Evolutionary conservation across 2,113 vertebrate species (phyloP).

Genomic region (Anguilla rostrata): DNA sequence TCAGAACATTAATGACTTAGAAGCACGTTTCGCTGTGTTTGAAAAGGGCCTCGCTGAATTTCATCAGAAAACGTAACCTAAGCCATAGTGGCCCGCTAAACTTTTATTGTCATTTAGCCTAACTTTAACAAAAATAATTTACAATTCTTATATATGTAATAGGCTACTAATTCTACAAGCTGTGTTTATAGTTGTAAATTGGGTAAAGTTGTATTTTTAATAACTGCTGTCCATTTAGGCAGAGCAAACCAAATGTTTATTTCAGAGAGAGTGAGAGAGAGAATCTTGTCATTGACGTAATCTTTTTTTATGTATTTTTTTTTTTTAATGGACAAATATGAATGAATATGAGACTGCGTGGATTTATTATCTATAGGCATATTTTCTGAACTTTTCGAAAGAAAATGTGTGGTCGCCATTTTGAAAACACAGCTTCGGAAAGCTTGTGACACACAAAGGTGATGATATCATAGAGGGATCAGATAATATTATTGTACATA

Average conservation of each 20-base stretch:
- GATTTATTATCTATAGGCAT: background rate
- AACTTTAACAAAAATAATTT: background rate
- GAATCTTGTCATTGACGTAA: too few relatives aligned
- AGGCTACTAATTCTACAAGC: background rate
- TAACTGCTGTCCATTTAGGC: background rate
- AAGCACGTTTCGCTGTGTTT: background rate
- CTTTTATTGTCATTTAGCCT: too few relatives aligned
- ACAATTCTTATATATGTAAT: background rate
- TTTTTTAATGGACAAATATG: background rate
- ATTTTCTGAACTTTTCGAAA: background rate
- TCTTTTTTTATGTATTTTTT: too few relatives aligned
- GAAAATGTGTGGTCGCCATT: conserved; percentile 38
- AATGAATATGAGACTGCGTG: background rate
- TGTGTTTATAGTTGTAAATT: too few relatives aligned
- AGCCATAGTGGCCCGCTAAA: too few relatives aligned
- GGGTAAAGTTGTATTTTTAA: background rate
- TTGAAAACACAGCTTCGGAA: conserved; percentile 27
- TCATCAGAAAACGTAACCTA: background rate
- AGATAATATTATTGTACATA: background rate
- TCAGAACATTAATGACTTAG: background rate
- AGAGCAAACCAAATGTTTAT: too few relatives aligned
- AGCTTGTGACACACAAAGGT: conserved; percentile 10
- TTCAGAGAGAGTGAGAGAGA: too few relatives aligned
- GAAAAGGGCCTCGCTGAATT: background rate
- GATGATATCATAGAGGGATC: conserved; percentile 1